A percentile compares a stretch with the other conserved stretches of the same genome.
These are phyloP conservation scores for Coelopa frigida DNA, from an alignment of 1,140 invertebrate species.

Conservation along the genomic window DNA sequence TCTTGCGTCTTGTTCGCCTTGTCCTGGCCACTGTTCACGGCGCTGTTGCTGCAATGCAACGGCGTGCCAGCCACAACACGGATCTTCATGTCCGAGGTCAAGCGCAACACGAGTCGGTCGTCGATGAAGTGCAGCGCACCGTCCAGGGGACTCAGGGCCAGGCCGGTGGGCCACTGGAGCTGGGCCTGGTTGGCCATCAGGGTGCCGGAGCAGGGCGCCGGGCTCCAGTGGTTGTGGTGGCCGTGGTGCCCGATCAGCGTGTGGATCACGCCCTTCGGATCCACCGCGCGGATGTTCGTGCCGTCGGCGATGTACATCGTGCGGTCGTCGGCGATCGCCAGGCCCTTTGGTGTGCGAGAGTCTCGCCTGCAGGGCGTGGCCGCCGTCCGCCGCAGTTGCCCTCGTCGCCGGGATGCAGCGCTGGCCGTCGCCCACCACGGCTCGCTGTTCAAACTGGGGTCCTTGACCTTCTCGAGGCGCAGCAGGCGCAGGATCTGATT, in stretches of 20 bases:
- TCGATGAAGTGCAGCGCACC: constrained; percentile 92
- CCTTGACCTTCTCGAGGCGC: constrained; percentile 66
- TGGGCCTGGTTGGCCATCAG: constrained; percentile 75
- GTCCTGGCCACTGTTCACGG: constrained; percentile 44
- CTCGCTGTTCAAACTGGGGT: constrained; percentile 80
- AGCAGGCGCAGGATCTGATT: constrained; percentile 77
- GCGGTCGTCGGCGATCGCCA: constrained; percentile 82
- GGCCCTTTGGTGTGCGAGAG: constrained; percentile 95
- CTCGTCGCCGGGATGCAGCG: constrained; percentile 90
- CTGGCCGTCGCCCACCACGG: constrained; percentile 90
- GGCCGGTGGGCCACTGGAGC: constrained; percentile 90
- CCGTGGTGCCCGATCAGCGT: constrained; percentile 89
- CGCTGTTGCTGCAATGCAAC: constrained; percentile 64
- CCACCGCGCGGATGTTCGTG: constrained; percentile 86
- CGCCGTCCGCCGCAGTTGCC: constrained; percentile 87
- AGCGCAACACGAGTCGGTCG: constrained; percentile 83
- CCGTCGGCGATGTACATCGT: constrained; percentile 93
- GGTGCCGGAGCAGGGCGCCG: constrained; percentile 75
- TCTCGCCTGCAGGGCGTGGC: constrained; percentile 79
- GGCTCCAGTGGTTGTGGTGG: constrained; percentile 85
- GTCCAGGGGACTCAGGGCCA: constrained; percentile 88
- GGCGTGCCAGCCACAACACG: constrained; percentile 86
- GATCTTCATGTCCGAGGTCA: constrained; percentile 85
- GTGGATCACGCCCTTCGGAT: constrained; percentile 84
- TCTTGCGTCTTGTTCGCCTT: constrained; percentile 45